These are phyloP conservation scores for Clepsis dumicolana DNA, from an alignment of 2,888 invertebrate species.

Conservation along the genomic window DNA sequence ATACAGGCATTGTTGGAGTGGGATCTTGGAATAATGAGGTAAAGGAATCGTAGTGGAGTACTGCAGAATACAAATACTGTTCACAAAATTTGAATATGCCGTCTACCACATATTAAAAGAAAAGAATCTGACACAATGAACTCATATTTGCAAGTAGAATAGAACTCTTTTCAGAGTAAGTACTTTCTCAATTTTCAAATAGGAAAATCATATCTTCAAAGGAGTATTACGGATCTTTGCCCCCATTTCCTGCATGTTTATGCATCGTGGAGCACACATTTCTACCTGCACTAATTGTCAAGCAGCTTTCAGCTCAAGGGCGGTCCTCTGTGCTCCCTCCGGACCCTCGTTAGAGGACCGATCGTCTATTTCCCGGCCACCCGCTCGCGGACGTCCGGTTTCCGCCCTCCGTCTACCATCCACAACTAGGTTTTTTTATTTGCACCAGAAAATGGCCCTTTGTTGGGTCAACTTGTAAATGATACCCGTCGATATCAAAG, in stretches of 20 bases:
- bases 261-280: constrained; percentile 35
- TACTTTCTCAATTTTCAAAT: neutral
- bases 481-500: constrained; percentile 35
- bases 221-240: constrained; percentile 21
- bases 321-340: constrained; percentile 46
- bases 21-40: constrained; percentile 13
- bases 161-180: neutral
- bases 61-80: neutral
- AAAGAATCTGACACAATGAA: no score
- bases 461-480: constrained; percentile 38
- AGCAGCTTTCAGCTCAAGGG: constrained; percentile 36
- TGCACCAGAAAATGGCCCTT: constrained; percentile 44
- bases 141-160: neutral
- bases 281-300: constrained; percentile 42
- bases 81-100: neutral
- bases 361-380: constrained; percentile 67
- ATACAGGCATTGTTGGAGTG: constrained; percentile 2
- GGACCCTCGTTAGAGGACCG: constrained; percentile 67
- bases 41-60: neutral
- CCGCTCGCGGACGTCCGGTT: constrained; percentile 64
- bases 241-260: constrained; percentile 33
- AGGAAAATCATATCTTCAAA: constrained; percentile 1
- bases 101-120: neutral
- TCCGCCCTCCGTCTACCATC: constrained; percentile 57
- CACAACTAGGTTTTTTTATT: constrained; percentile 65